These are phyloP conservation scores for Onychostoma macrolepis DNA, from an alignment of 2,113 vertebrate species.

Conservation along the genomic window DNA sequence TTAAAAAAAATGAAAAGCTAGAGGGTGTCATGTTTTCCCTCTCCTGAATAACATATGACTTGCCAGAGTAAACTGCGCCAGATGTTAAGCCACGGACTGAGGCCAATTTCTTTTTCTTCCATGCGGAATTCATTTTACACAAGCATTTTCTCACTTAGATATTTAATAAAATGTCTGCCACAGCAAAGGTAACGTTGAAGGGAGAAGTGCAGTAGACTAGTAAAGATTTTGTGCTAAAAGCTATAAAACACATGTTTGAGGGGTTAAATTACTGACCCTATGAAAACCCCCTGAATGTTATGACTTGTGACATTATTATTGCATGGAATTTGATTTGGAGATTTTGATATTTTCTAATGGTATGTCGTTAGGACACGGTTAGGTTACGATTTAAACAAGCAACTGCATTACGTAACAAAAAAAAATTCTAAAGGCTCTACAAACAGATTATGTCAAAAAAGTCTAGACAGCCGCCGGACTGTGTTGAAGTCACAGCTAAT, in stretches of 20 bases:
- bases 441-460: conserved; percentile 28
- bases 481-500: conserved; percentile 14
- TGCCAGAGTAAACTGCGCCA: conserved; percentile 58
- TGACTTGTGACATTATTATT: neutral
- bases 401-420: neutral
- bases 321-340: neutral
- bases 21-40: conserved; percentile 47
- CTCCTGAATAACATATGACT: conserved; percentile 53
- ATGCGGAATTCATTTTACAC: conserved; percentile 52
- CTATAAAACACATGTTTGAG: neutral
- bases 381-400: neutral
- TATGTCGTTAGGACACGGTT: neutral
- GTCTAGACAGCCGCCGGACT: neutral
- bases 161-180: conserved; percentile 28
- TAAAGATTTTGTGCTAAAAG: neutral
- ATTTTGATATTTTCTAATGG: neutral
- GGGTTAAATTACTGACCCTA: neutral
- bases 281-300: neutral
- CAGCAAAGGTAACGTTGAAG: neutral
- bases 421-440: neutral
- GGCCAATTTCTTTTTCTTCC: conserved; percentile 46
- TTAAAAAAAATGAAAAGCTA: conserved; percentile 30
- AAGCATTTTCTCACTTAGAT: conserved; percentile 43
- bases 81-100: conserved; percentile 44
- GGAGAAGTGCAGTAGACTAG: neutral